Base-by-base conservation (phyloP, 2,888 invertebrate species). In the Napeogenes inachia region DNA sequence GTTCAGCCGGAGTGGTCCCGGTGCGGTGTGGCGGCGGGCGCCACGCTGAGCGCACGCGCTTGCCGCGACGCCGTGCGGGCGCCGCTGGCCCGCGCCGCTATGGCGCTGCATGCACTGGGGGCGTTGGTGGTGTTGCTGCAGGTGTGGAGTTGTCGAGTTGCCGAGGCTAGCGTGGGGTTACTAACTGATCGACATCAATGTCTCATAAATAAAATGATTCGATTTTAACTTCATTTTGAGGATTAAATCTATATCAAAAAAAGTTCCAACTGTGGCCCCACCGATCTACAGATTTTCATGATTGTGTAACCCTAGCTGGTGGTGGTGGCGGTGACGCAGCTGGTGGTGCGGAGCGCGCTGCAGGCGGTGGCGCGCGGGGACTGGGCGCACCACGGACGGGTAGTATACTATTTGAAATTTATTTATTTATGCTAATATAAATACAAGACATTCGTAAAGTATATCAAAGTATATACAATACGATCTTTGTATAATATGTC, bases 261-360 rank as follows among this genome's bases (percentile, higher is more conserved):
- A 35, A 21, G 21, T 21, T 35, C 4, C 35, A 35, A 35, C 6
- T 6, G 35, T 35, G 35, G 42, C 8, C 42, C 42, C 10, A 42
- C 2, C 10, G 42, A 10, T 12, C 6, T 21, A 30, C 30, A 50
- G 0, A 3, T 8, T 30, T 50, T 10, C 3, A 30, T 50, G 30
- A 3, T 30, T 30, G 30, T 50, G n/a, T 21, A 8, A 30, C 42
- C 10, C n/a, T 75, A 91, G 92, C 67, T 91, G 59, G 70, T 89
- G 60, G 91, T 92, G 73, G 83, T 92, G 68, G 75, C 90, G 61
- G 75, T 92, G 67, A 89, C 91, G 59, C 91, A 92, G 73, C 79
- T 92, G 68, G 75, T 93, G 64, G 92, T 92, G 65, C 88, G 90
- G 38, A 91, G 92, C 30, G 89, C 92, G 59, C 85, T 90, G 63